These are phyloP conservation scores for Notothenia rossii DNA, from an alignment of 2,113 vertebrate species.

Conservation along the genomic window DNA sequence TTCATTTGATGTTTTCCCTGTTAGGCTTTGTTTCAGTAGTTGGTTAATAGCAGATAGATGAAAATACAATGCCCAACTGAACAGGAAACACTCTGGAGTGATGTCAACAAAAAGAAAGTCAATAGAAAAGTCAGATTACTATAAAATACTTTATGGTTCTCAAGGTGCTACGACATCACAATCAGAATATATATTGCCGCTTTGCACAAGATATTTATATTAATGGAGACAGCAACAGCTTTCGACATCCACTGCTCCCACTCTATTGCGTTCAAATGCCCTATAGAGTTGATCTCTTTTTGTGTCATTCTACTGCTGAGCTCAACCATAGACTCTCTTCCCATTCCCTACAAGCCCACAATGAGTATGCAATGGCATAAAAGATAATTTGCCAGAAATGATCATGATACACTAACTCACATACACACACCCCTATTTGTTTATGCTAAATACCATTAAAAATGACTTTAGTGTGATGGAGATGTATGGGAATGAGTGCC, in stretches of 20 bases:
- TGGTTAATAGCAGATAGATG: slow-evolving; percentile 26
- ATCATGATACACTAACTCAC: slow-evolving; percentile 40
- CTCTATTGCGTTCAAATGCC: slow-evolving; percentile 60
- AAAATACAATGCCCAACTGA: slow-evolving; percentile 12
- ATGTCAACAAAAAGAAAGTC: slow-evolving; percentile 37
- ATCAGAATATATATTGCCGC: slow-evolving; percentile 58
- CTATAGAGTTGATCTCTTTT: slow-evolving; percentile 74
- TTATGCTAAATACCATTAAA: slow-evolving; percentile 9
- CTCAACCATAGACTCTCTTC: slow-evolving; percentile 54
- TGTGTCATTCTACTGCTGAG: slow-evolving; percentile 71
- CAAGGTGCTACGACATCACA: slow-evolving; percentile 65
- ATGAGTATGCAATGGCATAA: slow-evolving; percentile 28
- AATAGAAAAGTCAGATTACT: slow-evolving; percentile 44
- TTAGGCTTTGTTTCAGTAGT: slow-evolving; percentile 44
- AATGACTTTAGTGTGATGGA: slow-evolving; percentile 31
- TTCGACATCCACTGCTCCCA: slow-evolving; percentile 52
- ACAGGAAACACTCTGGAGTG: slow-evolving; percentile 29
- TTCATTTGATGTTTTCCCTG: slow-evolving; percentile 11
- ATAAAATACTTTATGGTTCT: slow-evolving; percentile 42
- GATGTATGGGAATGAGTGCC: slow-evolving; percentile 35
- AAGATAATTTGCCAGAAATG: slow-evolving; percentile 53
- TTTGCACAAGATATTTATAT: slow-evolving; percentile 68
- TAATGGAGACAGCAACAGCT: slow-evolving; percentile 68
- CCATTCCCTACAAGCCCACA: slow-evolving; percentile 31
- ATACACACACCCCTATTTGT: slow-evolving; percentile 1